Base-by-base conservation (phyloP, 1,140 invertebrate species). In the Leguminivora glycinivorella region DNA sequence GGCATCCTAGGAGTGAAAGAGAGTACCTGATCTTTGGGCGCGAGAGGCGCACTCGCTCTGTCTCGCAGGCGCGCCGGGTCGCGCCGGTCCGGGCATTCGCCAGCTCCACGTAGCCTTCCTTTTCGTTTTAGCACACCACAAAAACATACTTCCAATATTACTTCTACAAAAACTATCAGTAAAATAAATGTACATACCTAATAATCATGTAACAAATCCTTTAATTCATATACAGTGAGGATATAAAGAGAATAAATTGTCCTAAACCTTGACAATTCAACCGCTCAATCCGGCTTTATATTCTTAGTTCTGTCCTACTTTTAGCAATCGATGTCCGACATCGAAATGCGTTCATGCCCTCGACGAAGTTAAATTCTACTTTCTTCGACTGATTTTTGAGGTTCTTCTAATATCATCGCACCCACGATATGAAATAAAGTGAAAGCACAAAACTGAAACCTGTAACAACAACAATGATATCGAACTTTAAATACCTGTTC, bases 291-390 rank as follows among this genome's bases (percentile, higher is more conserved):
- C 47, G 43, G 43, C n/a, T 17, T 47, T 47, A 38, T 43, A 43
- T 43, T 40, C 17, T 52, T 9, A 52, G 7, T 10, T 6, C 47
- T 52, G n/a, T 52, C 17, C n/a, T 47, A 17, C 43, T 52, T 52
- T 52, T 52, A 22, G 47, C 22, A 63, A 63, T 63, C 58, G 26
- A 63, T 29, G 25, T 63, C 14, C 26, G 56, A 12, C 56, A n/a
- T 25, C 56, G 6, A 63, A 60, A 52, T 52, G 34, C 10, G 0
- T 38, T 38, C 34, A 12, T 12, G 34, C 34, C 17, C n/a, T 7
- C 22, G 6, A 6, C 47, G 47, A 19, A 17, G 19, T n/a, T 6
- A 9, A n/a, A 47, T 2, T 47, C 0, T 47, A 31, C 29, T 1
- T 38, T 12, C 34, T 12, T 12, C 34, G 12, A 38, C 14, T 38